Evolutionary conservation across 2,113 vertebrate species (phyloP).

Genomic region (Gadus chalcogrammus): DNA sequence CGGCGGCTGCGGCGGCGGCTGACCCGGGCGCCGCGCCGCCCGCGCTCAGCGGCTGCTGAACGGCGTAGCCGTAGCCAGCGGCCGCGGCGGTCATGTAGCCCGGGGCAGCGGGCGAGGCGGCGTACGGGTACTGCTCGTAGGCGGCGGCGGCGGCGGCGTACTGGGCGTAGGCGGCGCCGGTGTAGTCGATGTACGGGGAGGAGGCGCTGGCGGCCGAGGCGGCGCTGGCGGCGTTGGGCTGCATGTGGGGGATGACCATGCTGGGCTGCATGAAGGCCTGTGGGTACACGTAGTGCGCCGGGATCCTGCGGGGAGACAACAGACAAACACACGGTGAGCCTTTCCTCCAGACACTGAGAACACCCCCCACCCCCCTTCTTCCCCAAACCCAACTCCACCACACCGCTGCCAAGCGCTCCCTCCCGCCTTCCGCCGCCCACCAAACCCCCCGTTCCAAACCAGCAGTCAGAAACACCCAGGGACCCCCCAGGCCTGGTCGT

Average conservation of each 20-base stretch:
- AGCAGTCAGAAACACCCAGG: conserved; percentile 67
- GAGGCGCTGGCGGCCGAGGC: conserved; percentile 80
- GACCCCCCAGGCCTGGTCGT: conserved; percentile 80
- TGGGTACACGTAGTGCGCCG: conserved; percentile 96
- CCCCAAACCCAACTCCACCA: conserved; percentile 59
- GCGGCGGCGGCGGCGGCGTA: conserved; percentile 86
- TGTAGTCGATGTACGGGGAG: conserved; percentile 95
- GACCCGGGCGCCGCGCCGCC: conserved; percentile 79
- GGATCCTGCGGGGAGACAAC: conserved; percentile 82
- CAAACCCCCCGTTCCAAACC: conserved; percentile 45
- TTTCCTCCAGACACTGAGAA: conserved; percentile 26
- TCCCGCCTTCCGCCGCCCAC: conserved; percentile 17
- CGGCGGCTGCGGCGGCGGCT: conserved; percentile 80
- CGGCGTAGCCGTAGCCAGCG: conserved; percentile 87
- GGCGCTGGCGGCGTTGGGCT: conserved; percentile 78
- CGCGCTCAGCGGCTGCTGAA: conserved; percentile 88
- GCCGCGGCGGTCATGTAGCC: conserved; percentile 86
- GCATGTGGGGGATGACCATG: conserved; percentile 92
- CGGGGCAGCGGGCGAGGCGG: conserved; percentile 84
- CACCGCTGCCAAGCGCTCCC: conserved; percentile 59
- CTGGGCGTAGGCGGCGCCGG: conserved; percentile 91
- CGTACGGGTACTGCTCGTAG: conserved; percentile 94
- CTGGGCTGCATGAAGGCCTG: conserved; percentile 97
- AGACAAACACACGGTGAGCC: conserved; percentile 24
- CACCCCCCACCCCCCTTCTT: background rate